Base-by-base conservation (phyloP, 2,888 invertebrate genomes). In the Lysandra bellargus region DNA sequence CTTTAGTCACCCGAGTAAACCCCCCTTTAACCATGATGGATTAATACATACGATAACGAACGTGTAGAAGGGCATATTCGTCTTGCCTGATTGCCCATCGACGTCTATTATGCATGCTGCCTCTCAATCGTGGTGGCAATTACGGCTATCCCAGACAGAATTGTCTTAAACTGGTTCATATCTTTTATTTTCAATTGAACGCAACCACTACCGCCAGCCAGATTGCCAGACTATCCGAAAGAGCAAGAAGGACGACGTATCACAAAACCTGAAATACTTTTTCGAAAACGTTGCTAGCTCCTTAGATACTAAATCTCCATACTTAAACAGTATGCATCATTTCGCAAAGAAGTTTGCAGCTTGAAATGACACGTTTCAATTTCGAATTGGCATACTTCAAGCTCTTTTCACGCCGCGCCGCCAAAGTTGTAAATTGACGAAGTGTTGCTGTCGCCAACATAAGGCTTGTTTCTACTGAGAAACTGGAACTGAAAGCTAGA, bases 1-100 rank as follows among this genome's bases (percentile, higher is more conserved):
- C 82, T 79, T 80, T 80, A 80, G 80, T 81, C 82, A 81, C 81
- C 81, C 81, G 81, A 81, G 80, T 86, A 82, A 61, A 69, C 79
- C 81, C 80, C 6, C 40, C 5, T 40, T 40, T 44, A 44, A 9
- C 9, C 44, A 44, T 44, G 7, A 44, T 44, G 44, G 44, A 44
- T 44, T 6, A 1, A 44, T 7, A 44, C 37, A 37, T 4, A 37
- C 37, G 33, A 33, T 33, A 33, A 33, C 40, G 44, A 44, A 44
- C 44, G 7, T 44, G 53, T 53, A 53, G 53, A 53, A 44, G 44
- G 14, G 14, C 3, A 53, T 53, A 14, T 53, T 53, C 53, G 53
- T 53, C 14, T 53, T 44, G 7, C 7, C 12, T 12, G 49, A 49
- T 49, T 49, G 49, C 49, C 14, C 12, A 53, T 14, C 53, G 14